Evolutionary conservation across 2,888 invertebrate genomes (phyloP).

Genomic region (Cryptocephalus primarius): DNA sequence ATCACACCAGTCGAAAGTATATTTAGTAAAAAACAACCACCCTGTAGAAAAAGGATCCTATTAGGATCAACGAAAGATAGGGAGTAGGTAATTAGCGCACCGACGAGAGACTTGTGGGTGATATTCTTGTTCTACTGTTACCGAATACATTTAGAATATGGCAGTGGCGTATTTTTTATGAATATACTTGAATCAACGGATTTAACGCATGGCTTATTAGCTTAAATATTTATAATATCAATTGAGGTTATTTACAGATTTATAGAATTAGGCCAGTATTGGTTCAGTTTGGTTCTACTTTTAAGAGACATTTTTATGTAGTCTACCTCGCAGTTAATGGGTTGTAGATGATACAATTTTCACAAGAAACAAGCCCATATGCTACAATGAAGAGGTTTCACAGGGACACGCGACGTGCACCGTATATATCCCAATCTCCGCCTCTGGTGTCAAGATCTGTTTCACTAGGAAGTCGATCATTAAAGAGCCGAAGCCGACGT

Average conservation of each 20-base stretch:
- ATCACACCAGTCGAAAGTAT: too few relatives aligned
- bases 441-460: slow-evolving; percentile 9
- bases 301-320: too few relatives aligned
- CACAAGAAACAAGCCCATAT: neutral
- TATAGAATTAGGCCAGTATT: too few relatives aligned
- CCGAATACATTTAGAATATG: slow-evolving; percentile 4
- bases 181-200: too few relatives aligned
- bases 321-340: too few relatives aligned
- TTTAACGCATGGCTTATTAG: too few relatives aligned
- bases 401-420: neutral
- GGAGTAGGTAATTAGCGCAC: slow-evolving; percentile 26
- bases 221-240: too few relatives aligned
- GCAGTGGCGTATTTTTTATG: too few relatives aligned
- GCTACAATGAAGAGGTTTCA: neutral
- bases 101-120: slow-evolving; percentile 24
- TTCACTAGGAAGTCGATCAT: slow-evolving; percentile 18
- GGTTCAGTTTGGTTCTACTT: too few relatives aligned
- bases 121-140: slow-evolving; percentile 4
- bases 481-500: slow-evolving; percentile 11
- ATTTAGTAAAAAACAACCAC: slow-evolving; percentile 4
- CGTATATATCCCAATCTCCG: neutral
- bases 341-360: neutral
- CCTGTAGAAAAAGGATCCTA: slow-evolving; percentile 12
- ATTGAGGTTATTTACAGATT: too few relatives aligned
- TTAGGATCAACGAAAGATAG: slow-evolving; percentile 25